Evolutionary conservation across 1,140 invertebrate genomes (phyloP), one percentile per base, ranked within the genome.

Genomic region (Episyrphus balteatus): DNA sequence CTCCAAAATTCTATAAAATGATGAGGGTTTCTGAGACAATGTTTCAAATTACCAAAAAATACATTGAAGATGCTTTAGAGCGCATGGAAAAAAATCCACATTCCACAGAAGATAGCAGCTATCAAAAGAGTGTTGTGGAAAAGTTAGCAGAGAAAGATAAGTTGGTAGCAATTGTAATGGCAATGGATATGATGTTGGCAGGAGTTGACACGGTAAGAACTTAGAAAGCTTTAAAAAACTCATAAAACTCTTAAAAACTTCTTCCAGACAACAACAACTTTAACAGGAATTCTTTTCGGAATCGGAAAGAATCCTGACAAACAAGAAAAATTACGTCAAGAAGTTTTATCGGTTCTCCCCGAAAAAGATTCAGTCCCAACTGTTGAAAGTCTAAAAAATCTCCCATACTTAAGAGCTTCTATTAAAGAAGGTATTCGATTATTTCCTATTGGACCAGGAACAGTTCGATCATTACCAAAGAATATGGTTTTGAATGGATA

Each of bases 281-380:
- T 62, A 0, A 40, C 44, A 6, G 60, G 61, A 10, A 62, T 46
- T 1, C n/a, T 63, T 5, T 13, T 62, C 1, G 44, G 52, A 8
- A 59, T 92, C 30, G 80, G 85, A 2, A 75, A 76, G 14, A 79
- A 83, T 66, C 77, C 72, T 5, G 67, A 75, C 1, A 73, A 76
- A 36, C 84, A 88, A 57, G 68, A 80, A 1, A 81, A 77, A 62
- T 57, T 89, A 2, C 71, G 77, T 32, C 56, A 78, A 51, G 85
- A 90, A 70, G 60, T 87, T 1, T 51, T 62, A n/a, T 57, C 54
- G 2, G 52, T 74, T 15, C 48, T 80, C 12, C 71, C 73, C 7
- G 38, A 63, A 9, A 70, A 74, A 56, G 50, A 66, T 48, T 64
- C 69, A 5, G 53, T 58, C 0, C 54, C 83, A 13, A 80, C 74